A percentile compares a stretch with the other conserved stretches of the same genome.
Evolutionary conservation across 1,140 invertebrate genomes (phyloP).

Genomic region (Cephus cinctus): DNA sequence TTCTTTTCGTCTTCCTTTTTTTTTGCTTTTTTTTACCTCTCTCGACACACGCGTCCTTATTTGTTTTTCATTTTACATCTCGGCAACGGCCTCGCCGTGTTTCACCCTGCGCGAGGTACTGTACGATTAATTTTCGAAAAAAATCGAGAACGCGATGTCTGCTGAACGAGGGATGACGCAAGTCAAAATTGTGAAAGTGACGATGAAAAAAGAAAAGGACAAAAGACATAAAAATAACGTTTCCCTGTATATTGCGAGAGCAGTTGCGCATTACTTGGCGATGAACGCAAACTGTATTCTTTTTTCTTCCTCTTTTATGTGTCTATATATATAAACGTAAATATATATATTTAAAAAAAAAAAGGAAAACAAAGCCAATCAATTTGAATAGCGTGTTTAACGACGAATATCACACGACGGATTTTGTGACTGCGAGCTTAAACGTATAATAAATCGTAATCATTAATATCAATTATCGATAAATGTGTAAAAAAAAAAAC

Average conservation of each 20-base stretch:
- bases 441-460: slow-evolving; percentile 12
- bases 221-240: too few relatives aligned
- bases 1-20: not conserved
- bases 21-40: not conserved
- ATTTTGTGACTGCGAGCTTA: slow-evolving; percentile 52
- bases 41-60: not conserved
- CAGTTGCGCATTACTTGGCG: too few relatives aligned
- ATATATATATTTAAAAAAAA: slow-evolving; percentile 13
- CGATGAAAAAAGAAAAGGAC: not conserved
- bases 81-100: not conserved
- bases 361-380: slow-evolving; percentile 2
- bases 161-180: too few relatives aligned
- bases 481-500: slow-evolving; percentile 15
- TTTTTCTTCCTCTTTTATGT: slow-evolving; percentile 1
- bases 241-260: too few relatives aligned
- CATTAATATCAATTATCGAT: slow-evolving; percentile 23
- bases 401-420: slow-evolving; percentile 32
- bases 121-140: too few relatives aligned
- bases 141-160: too few relatives aligned
- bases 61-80: not conserved
- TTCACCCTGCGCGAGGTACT: too few relatives aligned
- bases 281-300: too few relatives aligned
- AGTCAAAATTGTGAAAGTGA: not conserved
- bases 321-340: not conserved
- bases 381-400: not conserved